Evolutionary conservation across 2,797 vertebrate species (phyloP), one percentile per base, ranked within the genome.

Genomic region (Macroramphosus scolopax): DNA sequence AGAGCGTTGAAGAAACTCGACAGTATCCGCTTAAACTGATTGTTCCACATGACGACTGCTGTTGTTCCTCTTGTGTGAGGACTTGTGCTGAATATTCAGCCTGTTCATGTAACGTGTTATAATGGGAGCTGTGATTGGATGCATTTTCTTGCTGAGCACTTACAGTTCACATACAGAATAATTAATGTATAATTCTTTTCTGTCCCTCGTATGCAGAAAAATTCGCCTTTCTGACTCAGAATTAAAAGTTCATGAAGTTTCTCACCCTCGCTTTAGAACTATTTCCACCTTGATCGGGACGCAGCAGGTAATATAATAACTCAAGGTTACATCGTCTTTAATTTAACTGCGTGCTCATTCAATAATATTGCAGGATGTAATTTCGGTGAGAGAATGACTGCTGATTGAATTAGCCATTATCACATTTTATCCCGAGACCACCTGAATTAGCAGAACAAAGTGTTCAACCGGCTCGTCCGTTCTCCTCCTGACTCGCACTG

Each of bases 361-460:
- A 52, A 6, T 61, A 30, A 17, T 6, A 16, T 17, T 26, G 22
- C 13, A 43, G 35, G 71, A 49, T 41, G 26, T 15, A 52, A 54
- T 68, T 78, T 78, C 58, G 72, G 20, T 24, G 39, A 34, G 2
- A 20, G 43, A 41, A 62, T 57, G 38, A 77, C 72, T 75, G 66
- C 25, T 68, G 51, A 76, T 56, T 59, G 31, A 75, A 76, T 66
- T 52, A 75, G 61, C 51, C 18, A 14, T 68, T 72, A 59, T 62
- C n/a, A n/a, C 31, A 53, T 56, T 73, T 78, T 60, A 65, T 71
- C 39, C 46, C 13, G 30, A 74, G 50, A 80, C 75, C 69, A 75
- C 59, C 60, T 55, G 42, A 74, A 66, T 51, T 15, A 67, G 68
- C 59, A 68, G 68, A 78, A 72, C 51, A 63, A 77, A 85, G n/a